Percentiles rank a stretch among this genome's conserved stretches.
These are phyloP conservation scores for Apodemia zela DNA, from an alignment of 2,888 invertebrate genomes.

Conservation along the genomic window DNA sequence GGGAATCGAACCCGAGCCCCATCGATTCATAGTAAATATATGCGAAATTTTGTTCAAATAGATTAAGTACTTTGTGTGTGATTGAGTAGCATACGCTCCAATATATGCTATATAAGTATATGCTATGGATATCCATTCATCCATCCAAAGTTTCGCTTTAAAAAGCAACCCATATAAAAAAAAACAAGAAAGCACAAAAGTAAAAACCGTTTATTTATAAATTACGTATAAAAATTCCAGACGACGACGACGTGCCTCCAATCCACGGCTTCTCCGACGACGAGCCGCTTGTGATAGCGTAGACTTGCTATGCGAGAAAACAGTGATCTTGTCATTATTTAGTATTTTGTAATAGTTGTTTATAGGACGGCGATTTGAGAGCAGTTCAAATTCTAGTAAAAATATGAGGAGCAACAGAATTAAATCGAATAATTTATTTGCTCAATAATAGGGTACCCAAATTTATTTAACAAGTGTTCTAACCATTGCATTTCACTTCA, in stretches of 20 bases:
- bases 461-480: neutral
- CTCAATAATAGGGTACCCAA: neutral
- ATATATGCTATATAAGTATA: too few relatives aligned
- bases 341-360: conserved; percentile 18
- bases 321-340: conserved; percentile 52
- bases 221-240: conserved; percentile 53
- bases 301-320: conserved; percentile 41
- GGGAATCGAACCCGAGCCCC: too few relatives aligned
- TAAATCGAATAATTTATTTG: neutral
- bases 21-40: too few relatives aligned
- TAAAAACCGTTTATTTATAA: conserved; percentile 1
- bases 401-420: neutral
- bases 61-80: too few relatives aligned
- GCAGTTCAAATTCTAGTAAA: conserved; percentile 7
- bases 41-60: too few relatives aligned
- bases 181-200: conserved; percentile 14
- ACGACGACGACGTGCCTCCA: conserved; percentile 92
- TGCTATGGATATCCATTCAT: too few relatives aligned
- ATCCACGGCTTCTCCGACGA: conserved; percentile 96
- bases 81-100: too few relatives aligned
- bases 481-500: too few relatives aligned
- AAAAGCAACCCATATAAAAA: neutral
- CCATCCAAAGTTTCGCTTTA: too few relatives aligned
- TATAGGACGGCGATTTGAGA: conserved; percentile 14
- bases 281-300: conserved; percentile 95